Evolutionary conservation across 2,113 vertebrate genomes (phyloP).

Genomic region (Phalacrocorax aristotelis): DNA sequence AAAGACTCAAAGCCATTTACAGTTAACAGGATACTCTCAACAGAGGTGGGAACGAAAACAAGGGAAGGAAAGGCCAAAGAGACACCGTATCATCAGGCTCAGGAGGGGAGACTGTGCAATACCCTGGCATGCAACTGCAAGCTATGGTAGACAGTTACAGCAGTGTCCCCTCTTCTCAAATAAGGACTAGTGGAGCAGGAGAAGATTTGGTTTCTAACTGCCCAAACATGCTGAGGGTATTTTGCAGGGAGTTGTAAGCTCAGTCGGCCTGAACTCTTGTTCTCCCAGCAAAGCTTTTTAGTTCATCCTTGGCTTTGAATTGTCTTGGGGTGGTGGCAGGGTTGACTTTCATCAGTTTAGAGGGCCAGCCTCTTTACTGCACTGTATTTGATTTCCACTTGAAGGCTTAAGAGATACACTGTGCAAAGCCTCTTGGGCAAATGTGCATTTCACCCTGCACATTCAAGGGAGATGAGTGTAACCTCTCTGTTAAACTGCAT

Average conservation of each 20-base stretch:
- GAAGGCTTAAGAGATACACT: not conserved
- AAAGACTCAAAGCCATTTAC: not conserved
- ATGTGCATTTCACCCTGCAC: not conserved
- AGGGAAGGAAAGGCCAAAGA: not conserved
- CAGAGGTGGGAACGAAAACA: not conserved
- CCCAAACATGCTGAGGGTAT: not conserved
- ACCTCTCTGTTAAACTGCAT: slow-evolving; percentile 47
- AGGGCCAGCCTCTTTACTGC: not conserved
- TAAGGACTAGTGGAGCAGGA: not conserved
- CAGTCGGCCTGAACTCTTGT: not conserved
- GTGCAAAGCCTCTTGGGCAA: not conserved
- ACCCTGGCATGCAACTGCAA: not conserved
- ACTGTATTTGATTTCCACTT: not conserved
- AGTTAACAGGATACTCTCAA: not conserved
- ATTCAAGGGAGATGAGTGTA: slow-evolving; percentile 28
- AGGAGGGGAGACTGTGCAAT: not conserved
- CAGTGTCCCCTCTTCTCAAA: not conserved
- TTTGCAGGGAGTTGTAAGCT: not conserved
- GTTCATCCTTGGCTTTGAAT: not conserved
- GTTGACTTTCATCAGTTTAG: not conserved
- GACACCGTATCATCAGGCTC: not conserved
- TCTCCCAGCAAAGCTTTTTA: not conserved
- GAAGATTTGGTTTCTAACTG: not conserved
- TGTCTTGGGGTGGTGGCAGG: not conserved
- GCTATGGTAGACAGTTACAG: not conserved